Evolutionary conservation across 2,797 vertebrate genomes (phyloP).

Genomic region (Arctocebus calabarensis): DNA sequence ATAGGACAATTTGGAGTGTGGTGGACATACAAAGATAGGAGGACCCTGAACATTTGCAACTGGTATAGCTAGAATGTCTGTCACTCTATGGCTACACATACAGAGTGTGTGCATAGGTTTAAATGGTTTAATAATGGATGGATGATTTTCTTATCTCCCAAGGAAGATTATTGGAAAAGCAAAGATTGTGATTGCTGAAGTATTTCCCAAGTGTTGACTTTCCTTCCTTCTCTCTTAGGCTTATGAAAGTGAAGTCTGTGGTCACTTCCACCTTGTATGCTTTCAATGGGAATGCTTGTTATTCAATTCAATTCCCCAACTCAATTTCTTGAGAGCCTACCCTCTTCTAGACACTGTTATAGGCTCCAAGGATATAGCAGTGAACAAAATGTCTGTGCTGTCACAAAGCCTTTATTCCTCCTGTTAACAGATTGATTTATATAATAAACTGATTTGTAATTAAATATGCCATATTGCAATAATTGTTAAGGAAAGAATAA

Average conservation of each 20-base stretch:
- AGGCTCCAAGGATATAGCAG: background rate
- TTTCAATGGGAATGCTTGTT: background rate
- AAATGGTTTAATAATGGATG: background rate
- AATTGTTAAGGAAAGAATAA: background rate
- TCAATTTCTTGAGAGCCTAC: background rate
- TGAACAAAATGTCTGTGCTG: background rate
- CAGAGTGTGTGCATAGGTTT: rapidly evolving
- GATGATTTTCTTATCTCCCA: background rate
- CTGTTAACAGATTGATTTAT: background rate
- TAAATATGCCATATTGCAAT: background rate
- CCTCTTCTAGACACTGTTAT: background rate
- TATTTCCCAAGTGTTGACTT: background rate
- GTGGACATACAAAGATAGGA: no score
- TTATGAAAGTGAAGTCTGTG: background rate
- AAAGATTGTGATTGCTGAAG: background rate
- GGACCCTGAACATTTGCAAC: background rate
- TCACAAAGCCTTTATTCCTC: background rate
- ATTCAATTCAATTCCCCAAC: background rate
- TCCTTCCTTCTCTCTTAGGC: background rate
- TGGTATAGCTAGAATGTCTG: background rate
- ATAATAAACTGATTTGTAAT: background rate
- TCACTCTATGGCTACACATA: background rate
- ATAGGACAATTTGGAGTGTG: no score
- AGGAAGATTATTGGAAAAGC: background rate
- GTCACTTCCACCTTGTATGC: background rate